Conservation (phyloP, 2,888 invertebrate genomes). For the Apodemia hepburni region DNA sequence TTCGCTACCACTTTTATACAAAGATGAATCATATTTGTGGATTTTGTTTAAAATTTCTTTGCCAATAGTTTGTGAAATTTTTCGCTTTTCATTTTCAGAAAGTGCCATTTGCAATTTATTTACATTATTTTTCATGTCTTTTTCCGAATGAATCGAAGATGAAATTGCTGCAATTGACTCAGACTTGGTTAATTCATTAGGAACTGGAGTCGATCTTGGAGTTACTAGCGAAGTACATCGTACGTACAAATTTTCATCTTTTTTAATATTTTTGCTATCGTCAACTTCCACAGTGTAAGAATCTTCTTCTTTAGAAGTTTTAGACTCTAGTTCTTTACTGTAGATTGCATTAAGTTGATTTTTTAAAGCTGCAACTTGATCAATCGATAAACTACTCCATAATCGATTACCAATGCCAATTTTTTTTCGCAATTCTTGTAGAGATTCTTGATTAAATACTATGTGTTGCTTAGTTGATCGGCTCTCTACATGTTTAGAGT, state of each 20-base stretch:
- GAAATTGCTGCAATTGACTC: constrained; percentile 80
- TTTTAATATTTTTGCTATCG: constrained; percentile 47
- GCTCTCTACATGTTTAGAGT: constrained; percentile 48
- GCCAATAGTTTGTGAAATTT: constrained; percentile 85
- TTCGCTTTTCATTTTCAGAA: constrained; percentile 86
- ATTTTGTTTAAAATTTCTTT: constrained; percentile 86
- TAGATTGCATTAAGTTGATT: constrained; percentile 91
- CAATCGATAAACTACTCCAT: constrained; percentile 91
- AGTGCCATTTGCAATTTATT: constrained; percentile 73
- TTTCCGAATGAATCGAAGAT: constrained; percentile 60
- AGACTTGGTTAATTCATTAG: constrained; percentile 68
- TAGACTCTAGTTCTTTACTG: constrained; percentile 78
- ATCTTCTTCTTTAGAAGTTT: constrained; percentile 55
- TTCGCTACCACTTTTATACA: neutral
- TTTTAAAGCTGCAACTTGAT: constrained; percentile 90
- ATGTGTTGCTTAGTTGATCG: constrained; percentile 42
- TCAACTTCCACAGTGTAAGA: constrained; percentile 84
- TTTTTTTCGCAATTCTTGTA: constrained; percentile 66
- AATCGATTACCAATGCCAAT: constrained; percentile 86
- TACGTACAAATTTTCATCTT: constrained; percentile 67
- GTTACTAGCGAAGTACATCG: constrained; percentile 79
- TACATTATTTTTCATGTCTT: constrained; percentile 69
- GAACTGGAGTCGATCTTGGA: constrained; percentile 55
- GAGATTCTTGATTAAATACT: constrained; percentile 53
- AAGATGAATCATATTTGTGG: constrained; percentile 26